Evolutionary conservation across 2,888 invertebrate species (phyloP), one percentile per base, ranked within the genome.

Genomic region (Cactoblastis cactorum): DNA sequence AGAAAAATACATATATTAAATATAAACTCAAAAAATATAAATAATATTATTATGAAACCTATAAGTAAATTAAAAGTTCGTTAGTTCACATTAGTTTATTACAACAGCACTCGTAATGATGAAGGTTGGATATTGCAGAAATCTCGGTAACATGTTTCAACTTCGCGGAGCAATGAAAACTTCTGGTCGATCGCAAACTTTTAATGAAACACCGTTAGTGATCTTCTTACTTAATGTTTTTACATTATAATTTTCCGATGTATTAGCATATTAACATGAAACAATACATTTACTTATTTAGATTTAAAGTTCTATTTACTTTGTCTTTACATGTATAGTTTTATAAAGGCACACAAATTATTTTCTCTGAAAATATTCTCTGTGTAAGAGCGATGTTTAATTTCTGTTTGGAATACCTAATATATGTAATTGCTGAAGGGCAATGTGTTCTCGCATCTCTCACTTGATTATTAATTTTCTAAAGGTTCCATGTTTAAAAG

Each of bases 161-260:
- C 28, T 79, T 66, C 63, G 71, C 73, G 70, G 75, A 67, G 75
- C 74, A 77, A 77, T 76, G 74, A 69, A 53, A 83, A 83, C 70
- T 83, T 79, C 57, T 56, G 67, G 69, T 76, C 77, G 68, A 72
- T 75, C 75, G 70, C 65, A 80, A 86, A 85, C 80, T 85, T 86
- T 85, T 85, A 86, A 85, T 85, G 82, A 85, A 86, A 83, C 79
- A 74, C 67, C 69, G 72, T 71, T 73, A 72, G 71, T 77, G 67
- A 77, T 77, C 69, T 68, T 57, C 63, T 59, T 61, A 58, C 55
- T 54, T 52, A 57, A 65, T 67, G 63, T 72, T 72, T 67, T 71
- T 67, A 57, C 65, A 62, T 56, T 56, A 53, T 57, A 50, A 51
- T 51, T 47, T 33, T 45, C 37, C 24, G 6, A 38, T 38, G 48